A percentile compares a stretch with the other conserved stretches of the same genome.
These are phyloP conservation scores for Chelmon rostratus DNA, from an alignment of 2,797 vertebrate species.

Conservation along the genomic window DNA sequence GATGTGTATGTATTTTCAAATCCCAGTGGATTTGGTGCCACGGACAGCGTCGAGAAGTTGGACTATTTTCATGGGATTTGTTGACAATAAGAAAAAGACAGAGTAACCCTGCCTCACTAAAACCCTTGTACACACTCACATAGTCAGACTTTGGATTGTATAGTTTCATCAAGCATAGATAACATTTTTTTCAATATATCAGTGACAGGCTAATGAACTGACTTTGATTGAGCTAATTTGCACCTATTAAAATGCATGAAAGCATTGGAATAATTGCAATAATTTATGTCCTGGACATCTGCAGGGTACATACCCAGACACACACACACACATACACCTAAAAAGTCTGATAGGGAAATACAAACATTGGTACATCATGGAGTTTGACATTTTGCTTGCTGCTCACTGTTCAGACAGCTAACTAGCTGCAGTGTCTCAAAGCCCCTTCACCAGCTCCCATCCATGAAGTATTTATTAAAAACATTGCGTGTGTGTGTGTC, in stretches of 20 bases:
- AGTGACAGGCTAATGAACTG: neutral
- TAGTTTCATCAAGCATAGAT: neutral
- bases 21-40: no score
- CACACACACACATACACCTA: constrained; percentile 23
- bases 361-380: constrained; percentile 30
- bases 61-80: no score
- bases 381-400: constrained; percentile 42
- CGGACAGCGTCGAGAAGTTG: no score
- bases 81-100: no score
- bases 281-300: constrained; percentile 25
- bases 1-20: no score
- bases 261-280: constrained; percentile 6
- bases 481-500: constrained; percentile 32
- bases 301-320: constrained; percentile 19
- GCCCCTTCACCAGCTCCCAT: constrained; percentile 36
- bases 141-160: neutral
- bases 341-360: constrained; percentile 15
- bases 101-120: no score
- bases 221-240: constrained; percentile 19
- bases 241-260: constrained; percentile 14
- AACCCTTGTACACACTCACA: neutral
- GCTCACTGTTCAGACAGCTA: constrained; percentile 30
- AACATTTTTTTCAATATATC: neutral
- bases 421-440: constrained; percentile 50
- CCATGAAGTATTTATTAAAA: constrained; percentile 76